phyloP scores from a whole-genome alignment of 2,888 invertebrate species.

The Troglohyphantes excavatus region DNA sequence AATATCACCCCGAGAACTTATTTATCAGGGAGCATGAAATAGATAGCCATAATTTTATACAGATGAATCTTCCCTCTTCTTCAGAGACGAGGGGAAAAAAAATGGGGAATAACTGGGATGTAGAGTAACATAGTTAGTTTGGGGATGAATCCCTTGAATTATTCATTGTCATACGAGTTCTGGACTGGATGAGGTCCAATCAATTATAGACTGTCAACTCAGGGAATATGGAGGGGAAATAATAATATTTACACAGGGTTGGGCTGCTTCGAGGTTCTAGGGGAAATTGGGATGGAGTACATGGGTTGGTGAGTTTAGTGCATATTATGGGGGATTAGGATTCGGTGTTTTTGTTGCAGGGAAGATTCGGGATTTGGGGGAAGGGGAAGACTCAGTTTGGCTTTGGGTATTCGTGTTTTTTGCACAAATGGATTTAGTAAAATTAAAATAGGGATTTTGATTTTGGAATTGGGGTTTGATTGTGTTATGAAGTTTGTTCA shows the following conservation, averaged over 20 bases:
- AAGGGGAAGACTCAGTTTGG: too few species aligned
- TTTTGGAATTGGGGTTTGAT: too few species aligned
- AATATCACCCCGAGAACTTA: conserved; percentile 69
- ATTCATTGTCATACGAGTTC: conserved; percentile 72
- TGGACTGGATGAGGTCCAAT: conserved; percentile 52
- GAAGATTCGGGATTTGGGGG: background rate
- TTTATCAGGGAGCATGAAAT: conserved; percentile 66
- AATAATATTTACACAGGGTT: conserved; percentile 68
- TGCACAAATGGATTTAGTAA: too few species aligned
- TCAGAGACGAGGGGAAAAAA: background rate
- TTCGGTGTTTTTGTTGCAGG: background rate
- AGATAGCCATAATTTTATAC: conserved; percentile 71
- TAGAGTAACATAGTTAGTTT: conserved; percentile 63
- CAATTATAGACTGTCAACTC: conserved; percentile 73
- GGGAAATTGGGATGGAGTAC: conserved; percentile 23
- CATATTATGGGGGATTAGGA: conserved; percentile 31
- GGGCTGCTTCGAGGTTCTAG: too few species aligned
- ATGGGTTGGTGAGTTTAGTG: conserved; percentile 23
- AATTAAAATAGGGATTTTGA: too few species aligned
- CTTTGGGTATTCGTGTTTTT: too few species aligned
- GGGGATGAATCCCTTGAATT: conserved; percentile 47
- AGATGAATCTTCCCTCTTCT: conserved; percentile 43
- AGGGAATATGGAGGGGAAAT: conserved; percentile 41
- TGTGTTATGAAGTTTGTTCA: too few species aligned
- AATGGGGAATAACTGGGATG: conserved; percentile 18